Evolutionary conservation across 2,113 vertebrate genomes (phyloP).

Genomic region (Octodon degus): DNA sequence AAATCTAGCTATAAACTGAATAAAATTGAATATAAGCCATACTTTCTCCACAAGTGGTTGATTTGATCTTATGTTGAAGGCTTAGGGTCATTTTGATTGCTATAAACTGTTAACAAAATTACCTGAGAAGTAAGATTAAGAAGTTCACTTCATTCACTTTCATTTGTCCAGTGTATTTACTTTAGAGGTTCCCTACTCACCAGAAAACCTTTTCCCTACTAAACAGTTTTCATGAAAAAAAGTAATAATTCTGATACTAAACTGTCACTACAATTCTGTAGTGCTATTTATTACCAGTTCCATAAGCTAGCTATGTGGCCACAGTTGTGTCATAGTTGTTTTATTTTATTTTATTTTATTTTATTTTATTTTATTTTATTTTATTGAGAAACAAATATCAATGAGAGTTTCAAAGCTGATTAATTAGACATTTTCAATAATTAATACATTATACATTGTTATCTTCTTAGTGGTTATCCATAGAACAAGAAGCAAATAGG

Average conservation of each 20-base stretch:
- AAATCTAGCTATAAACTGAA: slow-evolving; percentile 62
- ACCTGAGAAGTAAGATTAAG: slow-evolving; percentile 61
- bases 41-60: slow-evolving; percentile 76
- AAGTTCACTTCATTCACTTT: slow-evolving; percentile 67
- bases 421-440: too few species aligned
- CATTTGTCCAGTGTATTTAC: background rate
- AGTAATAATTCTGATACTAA: slow-evolving; percentile 50
- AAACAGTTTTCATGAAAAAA: slow-evolving; percentile 64
- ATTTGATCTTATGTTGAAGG: slow-evolving; percentile 61
- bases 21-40: slow-evolving; percentile 58
- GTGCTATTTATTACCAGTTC: background rate
- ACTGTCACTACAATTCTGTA: slow-evolving; percentile 59
- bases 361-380: background rate
- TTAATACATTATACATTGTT: too few species aligned
- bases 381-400: too few species aligned
- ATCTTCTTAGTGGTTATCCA: too few species aligned
- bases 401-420: too few species aligned
- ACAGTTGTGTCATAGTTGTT: slow-evolving; percentile 36
- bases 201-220: slow-evolving; percentile 64
- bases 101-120: background rate
- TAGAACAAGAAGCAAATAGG: too few species aligned
- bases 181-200: slow-evolving; percentile 61
- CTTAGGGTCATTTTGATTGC: slow-evolving; percentile 44
- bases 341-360: background rate
- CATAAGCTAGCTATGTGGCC: slow-evolving; percentile 52